Percentiles rank a stretch among this genome's conserved stretches.
Conservation (phyloP, 2,888 invertebrate genomes). For the Hoplodrina ambigua region DNA sequence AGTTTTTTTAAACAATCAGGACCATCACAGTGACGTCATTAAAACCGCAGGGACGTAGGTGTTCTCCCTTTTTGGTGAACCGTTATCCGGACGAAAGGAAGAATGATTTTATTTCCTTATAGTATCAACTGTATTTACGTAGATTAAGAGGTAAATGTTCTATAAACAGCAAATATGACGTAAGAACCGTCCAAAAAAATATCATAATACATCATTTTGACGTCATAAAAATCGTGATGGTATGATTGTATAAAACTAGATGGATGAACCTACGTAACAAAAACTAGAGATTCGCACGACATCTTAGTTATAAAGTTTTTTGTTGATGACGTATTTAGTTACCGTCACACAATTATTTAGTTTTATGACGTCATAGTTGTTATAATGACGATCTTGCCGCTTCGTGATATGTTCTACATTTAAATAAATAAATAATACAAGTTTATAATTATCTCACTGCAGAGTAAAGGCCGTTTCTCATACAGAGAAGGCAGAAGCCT, state of each 20-base stretch:
- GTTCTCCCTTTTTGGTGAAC: not conserved
- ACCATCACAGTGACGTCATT: constrained; percentile 11
- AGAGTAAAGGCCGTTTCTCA: too few species aligned
- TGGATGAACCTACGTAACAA: not conserved
- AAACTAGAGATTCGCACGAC: not conserved
- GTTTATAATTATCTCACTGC: too few species aligned
- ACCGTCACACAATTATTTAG: not conserved
- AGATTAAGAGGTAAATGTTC: not conserved
- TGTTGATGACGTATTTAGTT: not conserved
- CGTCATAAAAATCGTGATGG: constrained; percentile 1
- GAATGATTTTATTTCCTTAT: not conserved
- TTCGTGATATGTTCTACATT: not conserved
- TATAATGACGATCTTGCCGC: not conserved
- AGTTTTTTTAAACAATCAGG: not conserved
- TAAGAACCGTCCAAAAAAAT: not conserved
- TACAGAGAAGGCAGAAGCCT: too few species aligned
- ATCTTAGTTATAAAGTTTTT: not conserved
- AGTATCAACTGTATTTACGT: not conserved
- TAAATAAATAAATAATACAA: too few species aligned
- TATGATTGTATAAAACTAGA: not conserved
- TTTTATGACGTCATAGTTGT: constrained; percentile 26
- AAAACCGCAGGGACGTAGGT: constrained; percentile 15
- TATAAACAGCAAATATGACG: not conserved
- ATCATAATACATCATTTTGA: not conserved
- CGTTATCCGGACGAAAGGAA: not conserved